Base-by-base conservation (phyloP, 2,797 vertebrate genomes). In the Intellagama lesueurii region DNA sequence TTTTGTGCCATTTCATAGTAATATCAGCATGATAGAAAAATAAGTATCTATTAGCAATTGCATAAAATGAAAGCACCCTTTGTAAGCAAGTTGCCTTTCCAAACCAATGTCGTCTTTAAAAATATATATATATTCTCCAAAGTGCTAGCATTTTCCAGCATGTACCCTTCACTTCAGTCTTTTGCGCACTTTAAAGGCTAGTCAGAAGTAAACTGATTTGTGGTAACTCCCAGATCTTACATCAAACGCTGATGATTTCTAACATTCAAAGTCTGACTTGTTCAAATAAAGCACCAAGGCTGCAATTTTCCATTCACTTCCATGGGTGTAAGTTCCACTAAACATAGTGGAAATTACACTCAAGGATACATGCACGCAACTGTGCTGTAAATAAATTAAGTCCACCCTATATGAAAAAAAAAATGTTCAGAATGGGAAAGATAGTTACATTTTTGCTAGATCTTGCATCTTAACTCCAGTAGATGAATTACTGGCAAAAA, bases 131-230 rank as follows among this genome's bases (percentile, higher is more conserved):
- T 40, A 40, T 40, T 3, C 40, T 40, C 40, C 40, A 40, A 40
- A 40, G 40, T 40, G 52, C 44, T 70, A 16, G 14, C 49, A 70
- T 88, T 88, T 89, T n/a, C 26, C 17, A 78, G 44, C 16, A 30
- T 70, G 32, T 49, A 24, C 26, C 14, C 28, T 66, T 88, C 56
- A 69, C 56, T 89, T 56, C 32, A 78, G 11, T 49, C 19, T 68
- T 69, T 77, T 77, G 64, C 16, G 24, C 32, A 56, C 7, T 0
- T 77, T 88, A 83, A 88, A 77, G 5, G 32, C 22, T 30, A 7
- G n/a, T 35, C 4, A 69, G 88, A 84, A 70, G 19, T 6, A 78
- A 84, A 84, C 9, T 69, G 44, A 84, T 79, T 56, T 84, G 76
- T 40, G 40, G 30, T 8, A 70, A 7, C 11, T 60, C 44, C 75